Evolutionary conservation across 2,888 invertebrate genomes (phyloP).

Genomic region (Augiades crinisus): DNA sequence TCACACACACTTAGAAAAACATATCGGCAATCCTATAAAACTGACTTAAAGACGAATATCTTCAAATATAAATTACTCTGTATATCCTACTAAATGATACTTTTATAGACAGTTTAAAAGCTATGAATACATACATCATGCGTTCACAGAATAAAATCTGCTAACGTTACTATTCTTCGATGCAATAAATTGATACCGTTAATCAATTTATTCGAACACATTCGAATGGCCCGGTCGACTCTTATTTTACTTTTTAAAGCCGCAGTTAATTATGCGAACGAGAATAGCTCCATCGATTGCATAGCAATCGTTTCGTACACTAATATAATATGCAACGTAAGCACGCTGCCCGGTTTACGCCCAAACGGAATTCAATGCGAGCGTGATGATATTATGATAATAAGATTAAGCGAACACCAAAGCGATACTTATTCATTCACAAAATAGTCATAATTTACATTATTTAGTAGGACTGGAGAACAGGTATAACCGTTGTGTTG

Average conservation of each 20-base stretch:
- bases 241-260: not conserved
- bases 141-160: not conserved
- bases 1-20: not conserved
- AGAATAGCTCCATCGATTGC: not conserved
- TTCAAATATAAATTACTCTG: not conserved
- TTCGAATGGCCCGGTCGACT: not conserved
- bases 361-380: not conserved
- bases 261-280: slow-evolving; percentile 4
- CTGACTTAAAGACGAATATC: not conserved
- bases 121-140: slow-evolving; percentile 1
- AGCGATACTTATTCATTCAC: slow-evolving; percentile 10
- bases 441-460: slow-evolving; percentile 30
- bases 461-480: slow-evolving; percentile 32
- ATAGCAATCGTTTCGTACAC: not conserved
- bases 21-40: not conserved
- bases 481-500: slow-evolving; percentile 54
- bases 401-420: slow-evolving; percentile 7
- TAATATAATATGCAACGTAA: slow-evolving; percentile 9
- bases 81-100: not conserved
- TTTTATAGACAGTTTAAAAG: not conserved
- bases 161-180: not conserved
- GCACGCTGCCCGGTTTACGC: not conserved
- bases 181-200: slow-evolving; percentile 13
- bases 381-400: not conserved
- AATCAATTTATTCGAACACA: slow-evolving; percentile 11